These are phyloP conservation scores for Scylla paramamosain DNA, from an alignment of 1,140 invertebrate genomes.

Conservation along the genomic window DNA sequence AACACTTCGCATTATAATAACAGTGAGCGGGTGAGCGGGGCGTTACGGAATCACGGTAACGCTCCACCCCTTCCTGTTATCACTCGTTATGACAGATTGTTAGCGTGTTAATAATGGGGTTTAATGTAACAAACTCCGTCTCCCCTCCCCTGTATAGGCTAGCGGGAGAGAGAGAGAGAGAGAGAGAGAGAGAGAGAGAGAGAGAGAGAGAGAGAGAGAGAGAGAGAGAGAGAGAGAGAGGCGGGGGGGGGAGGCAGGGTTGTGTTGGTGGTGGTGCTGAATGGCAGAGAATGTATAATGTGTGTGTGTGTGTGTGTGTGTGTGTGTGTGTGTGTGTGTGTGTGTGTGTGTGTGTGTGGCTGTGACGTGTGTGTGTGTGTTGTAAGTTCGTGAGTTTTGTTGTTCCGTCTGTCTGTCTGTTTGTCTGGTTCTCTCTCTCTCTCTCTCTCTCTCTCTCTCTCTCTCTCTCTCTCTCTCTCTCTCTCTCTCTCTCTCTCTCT, in stretches of 20 bases:
- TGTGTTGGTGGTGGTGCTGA: not conserved
- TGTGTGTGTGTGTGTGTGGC: not conserved
- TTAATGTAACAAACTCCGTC: not conserved
- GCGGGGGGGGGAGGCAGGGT: not conserved
- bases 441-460: too few relatives aligned
- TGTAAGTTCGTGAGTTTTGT: not conserved
- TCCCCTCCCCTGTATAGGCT: not conserved
- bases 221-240: not conserved
- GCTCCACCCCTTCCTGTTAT: not conserved
- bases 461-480: too few relatives aligned
- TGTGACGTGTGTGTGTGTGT: too few relatives aligned
- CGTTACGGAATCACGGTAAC: not conserved
- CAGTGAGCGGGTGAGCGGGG: not conserved
- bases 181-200: not conserved
- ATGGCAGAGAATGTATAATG: not conserved
- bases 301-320: constrained; percentile 9
- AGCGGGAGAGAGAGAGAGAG: not conserved
- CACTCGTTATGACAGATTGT: not conserved
- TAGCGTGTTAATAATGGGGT: not conserved
- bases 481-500: too few relatives aligned
- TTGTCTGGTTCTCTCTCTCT: too few relatives aligned
- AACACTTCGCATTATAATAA: not conserved
- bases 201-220: not conserved
- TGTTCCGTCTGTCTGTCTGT: too few relatives aligned
- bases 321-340: constrained; percentile 20